Conservation (phyloP, 2,888 invertebrate genomes). For the Odontothrips loti region DNA sequence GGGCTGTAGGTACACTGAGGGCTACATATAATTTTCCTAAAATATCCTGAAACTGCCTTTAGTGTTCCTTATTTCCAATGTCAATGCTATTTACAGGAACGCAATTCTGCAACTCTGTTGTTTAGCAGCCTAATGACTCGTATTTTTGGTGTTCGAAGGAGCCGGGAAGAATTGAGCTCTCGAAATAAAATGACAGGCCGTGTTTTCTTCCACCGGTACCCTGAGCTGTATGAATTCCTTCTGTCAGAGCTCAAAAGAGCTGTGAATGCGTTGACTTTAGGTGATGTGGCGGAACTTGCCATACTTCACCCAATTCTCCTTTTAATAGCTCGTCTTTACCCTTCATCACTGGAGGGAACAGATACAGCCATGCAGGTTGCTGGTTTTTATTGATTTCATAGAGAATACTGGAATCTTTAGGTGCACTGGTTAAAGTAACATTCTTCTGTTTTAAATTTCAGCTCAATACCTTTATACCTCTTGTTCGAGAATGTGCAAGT, state of each 20-base stretch:
- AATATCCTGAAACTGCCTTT: conserved; percentile 28
- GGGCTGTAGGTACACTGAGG: conserved; percentile 62
- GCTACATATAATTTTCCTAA: conserved; percentile 3
- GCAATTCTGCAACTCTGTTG: conserved; percentile 81
- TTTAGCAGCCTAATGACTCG: conserved; percentile 78
- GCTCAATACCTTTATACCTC: conserved; percentile 62
- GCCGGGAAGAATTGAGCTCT: conserved; percentile 55
- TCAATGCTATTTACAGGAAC: conserved; percentile 53
- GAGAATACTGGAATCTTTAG: background rate
- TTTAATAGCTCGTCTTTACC: conserved; percentile 71
- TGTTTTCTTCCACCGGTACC: conserved; percentile 73
- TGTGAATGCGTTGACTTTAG: conserved; percentile 33
- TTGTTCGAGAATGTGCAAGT: conserved; percentile 59
- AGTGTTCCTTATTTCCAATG: background rate
- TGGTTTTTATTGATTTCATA: conserved; percentile 25
- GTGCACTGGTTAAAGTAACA: conserved; percentile 8
- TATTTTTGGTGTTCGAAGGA: conserved; percentile 78
- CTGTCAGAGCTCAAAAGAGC: conserved; percentile 48
- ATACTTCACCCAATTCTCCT: conserved; percentile 70
- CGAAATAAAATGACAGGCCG: conserved; percentile 69
- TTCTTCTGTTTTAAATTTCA: conserved; percentile 43
- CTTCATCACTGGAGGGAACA: conserved; percentile 66
- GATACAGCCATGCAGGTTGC: conserved; percentile 63
- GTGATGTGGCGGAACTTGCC: conserved; percentile 33
- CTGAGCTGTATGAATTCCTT: conserved; percentile 58